These are phyloP conservation scores for Plumapathes pennacea DNA, from an alignment of 92 coral and sea anemone species.

Conservation along the genomic window DNA sequence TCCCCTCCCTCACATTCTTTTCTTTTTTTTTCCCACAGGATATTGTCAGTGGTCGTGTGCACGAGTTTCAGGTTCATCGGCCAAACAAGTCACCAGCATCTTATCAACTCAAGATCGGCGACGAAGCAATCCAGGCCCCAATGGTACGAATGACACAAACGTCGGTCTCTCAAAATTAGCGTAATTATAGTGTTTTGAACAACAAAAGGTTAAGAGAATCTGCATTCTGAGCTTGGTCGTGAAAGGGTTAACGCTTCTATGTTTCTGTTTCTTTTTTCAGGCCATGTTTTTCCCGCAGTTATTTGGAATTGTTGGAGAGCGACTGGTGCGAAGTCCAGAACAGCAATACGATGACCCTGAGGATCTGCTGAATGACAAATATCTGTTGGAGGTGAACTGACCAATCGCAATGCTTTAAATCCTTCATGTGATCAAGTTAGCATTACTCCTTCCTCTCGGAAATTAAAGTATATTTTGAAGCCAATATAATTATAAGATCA, in stretches of 20 bases:
- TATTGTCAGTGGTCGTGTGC: slow-evolving; percentile 90
- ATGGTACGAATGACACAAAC: slow-evolving; percentile 64
- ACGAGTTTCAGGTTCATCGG: slow-evolving; percentile 97
- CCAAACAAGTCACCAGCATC: slow-evolving; percentile 77
- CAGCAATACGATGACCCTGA: slow-evolving; percentile 93
- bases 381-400: slow-evolving; percentile 89
- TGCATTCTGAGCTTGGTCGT: too few relatives aligned
- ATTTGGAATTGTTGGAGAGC: slow-evolving; percentile 92
- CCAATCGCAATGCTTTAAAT: too few relatives aligned
- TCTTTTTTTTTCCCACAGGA: slow-evolving; percentile 53
- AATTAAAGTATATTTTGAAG: too few relatives aligned
- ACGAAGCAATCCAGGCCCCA: slow-evolving; percentile 98
- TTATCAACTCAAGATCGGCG: slow-evolving; percentile 91
- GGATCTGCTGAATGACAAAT: slow-evolving; percentile 86
- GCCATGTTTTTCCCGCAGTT: slow-evolving; percentile 96
- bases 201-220: not conserved
- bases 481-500: too few relatives aligned
- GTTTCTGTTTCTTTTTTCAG: slow-evolving; percentile 35
- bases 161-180: too few relatives aligned
- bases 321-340: slow-evolving; percentile 71
- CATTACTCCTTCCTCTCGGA: too few relatives aligned
- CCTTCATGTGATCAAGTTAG: too few relatives aligned
- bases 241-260: too few relatives aligned
- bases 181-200: not conserved
- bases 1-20: too few relatives aligned